These are phyloP conservation scores for Gallinago media DNA, from an alignment of 2,113 vertebrate species.

Conservation along the genomic window DNA sequence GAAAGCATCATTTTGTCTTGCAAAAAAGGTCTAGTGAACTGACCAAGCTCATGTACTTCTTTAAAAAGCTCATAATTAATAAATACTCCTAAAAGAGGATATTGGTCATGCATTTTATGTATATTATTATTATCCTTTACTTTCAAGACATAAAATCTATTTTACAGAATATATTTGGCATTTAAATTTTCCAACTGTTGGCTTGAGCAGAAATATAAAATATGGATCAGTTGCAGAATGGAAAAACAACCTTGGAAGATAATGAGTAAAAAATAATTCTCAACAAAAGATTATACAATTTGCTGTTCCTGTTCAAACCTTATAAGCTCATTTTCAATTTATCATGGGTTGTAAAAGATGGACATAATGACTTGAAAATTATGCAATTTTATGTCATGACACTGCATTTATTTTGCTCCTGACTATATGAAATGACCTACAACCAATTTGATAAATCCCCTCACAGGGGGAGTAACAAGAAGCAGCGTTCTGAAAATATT, in stretches of 20 bases:
- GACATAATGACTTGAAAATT: neutral
- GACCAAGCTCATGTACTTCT: neutral
- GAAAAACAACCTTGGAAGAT: neutral
- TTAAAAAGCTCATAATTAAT: neutral
- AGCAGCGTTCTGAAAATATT: rapidly evolving
- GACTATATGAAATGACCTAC: neutral
- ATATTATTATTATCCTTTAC: neutral
- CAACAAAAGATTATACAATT: neutral
- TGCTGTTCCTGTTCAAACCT: neutral
- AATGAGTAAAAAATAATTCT: neutral
- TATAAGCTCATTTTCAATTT: neutral
- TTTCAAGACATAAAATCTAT: neutral
- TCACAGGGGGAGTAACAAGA: neutral
- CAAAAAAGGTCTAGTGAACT: neutral
- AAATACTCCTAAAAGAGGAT: neutral
- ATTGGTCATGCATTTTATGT: neutral
- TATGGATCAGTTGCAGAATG: neutral
- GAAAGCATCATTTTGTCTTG: neutral
- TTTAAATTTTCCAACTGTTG: neutral
- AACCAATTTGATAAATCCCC: neutral
- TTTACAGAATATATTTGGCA: neutral
- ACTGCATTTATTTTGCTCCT: neutral
- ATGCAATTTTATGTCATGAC: neutral
- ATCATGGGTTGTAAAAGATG: neutral
- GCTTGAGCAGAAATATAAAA: neutral